Evolutionary conservation across 2,888 invertebrate species (phyloP).

Genomic region (Aphodius granarius): DNA sequence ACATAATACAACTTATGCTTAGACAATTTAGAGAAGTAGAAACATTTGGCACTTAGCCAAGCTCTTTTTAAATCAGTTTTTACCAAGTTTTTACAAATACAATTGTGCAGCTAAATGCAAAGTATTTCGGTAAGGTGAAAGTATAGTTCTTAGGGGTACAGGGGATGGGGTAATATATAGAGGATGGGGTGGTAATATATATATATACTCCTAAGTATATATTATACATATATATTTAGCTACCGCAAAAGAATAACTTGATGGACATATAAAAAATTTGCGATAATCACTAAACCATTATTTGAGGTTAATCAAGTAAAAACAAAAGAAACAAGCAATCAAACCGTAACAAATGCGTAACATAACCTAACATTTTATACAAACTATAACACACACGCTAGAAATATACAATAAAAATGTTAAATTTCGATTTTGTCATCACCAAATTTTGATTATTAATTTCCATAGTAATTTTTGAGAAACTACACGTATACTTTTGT

Average conservation of each 20-base stretch:
- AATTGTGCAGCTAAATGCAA: neutral
- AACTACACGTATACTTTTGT: slow-evolving; percentile 2
- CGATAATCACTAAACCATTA: neutral
- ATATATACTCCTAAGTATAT: neutral
- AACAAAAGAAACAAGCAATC: neutral
- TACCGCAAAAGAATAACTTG: neutral
- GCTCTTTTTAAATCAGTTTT: neutral
- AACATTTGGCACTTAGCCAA: neutral
- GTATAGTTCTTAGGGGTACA: neutral
- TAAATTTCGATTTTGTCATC: slow-evolving; percentile 10
- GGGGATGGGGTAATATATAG: neutral
- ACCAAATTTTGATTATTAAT: slow-evolving; percentile 17
- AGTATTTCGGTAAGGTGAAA: neutral
- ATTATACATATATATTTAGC: too few relatives aligned
- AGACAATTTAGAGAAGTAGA: slow-evolving; percentile 28
- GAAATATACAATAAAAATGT: neutral
- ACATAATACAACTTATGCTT: slow-evolving; percentile 49
- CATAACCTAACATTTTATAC: slow-evolving; percentile 18
- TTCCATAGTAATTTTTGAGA: neutral
- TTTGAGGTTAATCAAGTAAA: neutral
- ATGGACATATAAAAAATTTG: neutral
- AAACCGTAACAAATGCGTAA: slow-evolving; percentile 12
- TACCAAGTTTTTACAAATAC: neutral
- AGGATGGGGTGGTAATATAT: neutral
- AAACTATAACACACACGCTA: neutral